Evolutionary conservation across 2,113 vertebrate genomes (phyloP), one percentile per base, ranked within the genome.

Genomic region (Pomatostomus ruficeps): DNA sequence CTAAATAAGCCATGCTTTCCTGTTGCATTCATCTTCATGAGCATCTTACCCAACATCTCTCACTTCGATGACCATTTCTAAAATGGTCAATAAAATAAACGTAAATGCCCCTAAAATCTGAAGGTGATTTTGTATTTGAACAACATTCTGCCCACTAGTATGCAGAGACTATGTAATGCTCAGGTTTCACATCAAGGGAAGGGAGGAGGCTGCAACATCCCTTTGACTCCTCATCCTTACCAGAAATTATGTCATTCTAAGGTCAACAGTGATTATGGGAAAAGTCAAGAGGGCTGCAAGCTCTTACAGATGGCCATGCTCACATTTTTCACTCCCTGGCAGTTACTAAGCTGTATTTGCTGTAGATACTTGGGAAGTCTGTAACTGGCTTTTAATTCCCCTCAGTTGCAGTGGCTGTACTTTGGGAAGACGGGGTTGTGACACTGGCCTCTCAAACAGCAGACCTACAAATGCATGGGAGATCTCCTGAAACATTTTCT

Each of bases 1-100:
- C 31, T 14, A 76, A 65, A 82, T 28, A 83, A 70, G 15, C 35
- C 13, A 45, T 9, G 25, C 17, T 57, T 78, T 92, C 84, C 62
- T 70, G 33, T 7, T 62, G 36, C 18, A 78, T 45, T 89, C 28
- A 52, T 26, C 48, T 81, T 54, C 1, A 11, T 14, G 8, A 59
- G 23, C 25, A 33, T 31, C 58, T 52, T 25, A 59, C 36, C 15
- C 0, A 0, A 42, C 10, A 59, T 20, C 14, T 46, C 59, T 86
- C 36, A 13, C 11, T 85, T 88, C 1, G 3, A 54, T 12, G 22
- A 55, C 10, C 7, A 15, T 36, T 92, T 89, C 46, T 73, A 38
- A 94, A 94, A 76, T 7, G 20, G 38, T 28, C 31, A 78, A 63
- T 65, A 74, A 81, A 84, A 91, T n/a, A 81, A 82, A 92, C 26